These are phyloP conservation scores for Amphiprion clarkii DNA, from an alignment of 2,797 vertebrate genomes.

Conservation along the genomic window DNA sequence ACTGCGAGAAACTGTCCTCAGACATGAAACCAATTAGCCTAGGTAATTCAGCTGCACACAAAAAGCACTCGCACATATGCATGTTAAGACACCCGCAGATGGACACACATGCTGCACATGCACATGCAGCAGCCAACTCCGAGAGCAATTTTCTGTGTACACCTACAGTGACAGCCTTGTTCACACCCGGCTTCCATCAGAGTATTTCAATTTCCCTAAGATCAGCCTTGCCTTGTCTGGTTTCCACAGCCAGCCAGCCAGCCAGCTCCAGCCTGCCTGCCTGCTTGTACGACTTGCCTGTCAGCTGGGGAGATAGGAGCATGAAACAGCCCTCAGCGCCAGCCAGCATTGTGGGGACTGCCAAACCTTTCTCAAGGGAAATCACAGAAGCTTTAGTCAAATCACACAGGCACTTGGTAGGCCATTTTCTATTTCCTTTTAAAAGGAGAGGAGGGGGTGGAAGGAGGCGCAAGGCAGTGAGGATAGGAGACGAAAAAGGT, in stretches of 20 bases:
- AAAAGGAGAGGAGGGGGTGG: conserved; percentile 18
- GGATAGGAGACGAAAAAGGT: conserved; percentile 57
- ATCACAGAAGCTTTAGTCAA: conserved; percentile 83
- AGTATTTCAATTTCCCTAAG: conserved; percentile 79
- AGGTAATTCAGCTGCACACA: conserved; percentile 45
- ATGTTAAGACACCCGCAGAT: conserved; percentile 21
- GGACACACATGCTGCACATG: conserved; percentile 1
- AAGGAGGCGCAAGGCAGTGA: conserved; percentile 26
- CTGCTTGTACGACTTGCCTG: conserved; percentile 64
- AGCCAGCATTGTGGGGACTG: conserved; percentile 72
- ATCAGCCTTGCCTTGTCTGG: conserved; percentile 71
- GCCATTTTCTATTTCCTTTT: conserved; percentile 73
- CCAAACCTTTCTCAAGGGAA: conserved; percentile 79
- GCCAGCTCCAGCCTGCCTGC: conserved; percentile 27
- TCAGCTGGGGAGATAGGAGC: conserved; percentile 79
- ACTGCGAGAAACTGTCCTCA: conserved; percentile 55
- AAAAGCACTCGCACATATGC: conserved; percentile 16
- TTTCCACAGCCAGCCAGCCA: conserved; percentile 62
- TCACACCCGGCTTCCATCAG: conserved; percentile 74
- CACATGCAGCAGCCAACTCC: conserved; percentile 42
- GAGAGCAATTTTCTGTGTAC: conserved; percentile 69
- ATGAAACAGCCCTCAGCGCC: conserved; percentile 70
- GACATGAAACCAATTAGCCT: conserved; percentile 72
- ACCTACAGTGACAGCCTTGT: conserved; percentile 76
- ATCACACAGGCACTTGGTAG: conserved; percentile 73